These are phyloP conservation scores for Leptinotarsa juncta DNA, from an alignment of 2,888 invertebrate species.

Conservation along the genomic window DNA sequence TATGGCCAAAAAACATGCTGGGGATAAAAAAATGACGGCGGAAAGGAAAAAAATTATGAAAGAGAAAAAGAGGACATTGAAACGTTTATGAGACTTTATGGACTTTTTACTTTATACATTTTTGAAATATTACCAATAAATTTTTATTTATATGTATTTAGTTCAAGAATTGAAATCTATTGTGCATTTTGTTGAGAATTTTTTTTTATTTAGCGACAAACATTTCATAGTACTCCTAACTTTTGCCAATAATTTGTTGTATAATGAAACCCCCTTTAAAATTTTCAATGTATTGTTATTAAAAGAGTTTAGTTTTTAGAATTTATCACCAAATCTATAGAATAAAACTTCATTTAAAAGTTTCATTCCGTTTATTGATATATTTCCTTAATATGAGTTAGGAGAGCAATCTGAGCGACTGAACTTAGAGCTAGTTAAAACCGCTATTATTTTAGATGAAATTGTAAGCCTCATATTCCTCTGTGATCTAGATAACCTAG, in stretches of 20 bases:
- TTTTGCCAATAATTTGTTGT: not conserved
- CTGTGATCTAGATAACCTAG: too few relatives aligned
- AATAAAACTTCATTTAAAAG: too few relatives aligned
- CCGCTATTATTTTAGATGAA: too few relatives aligned
- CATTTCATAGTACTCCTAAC: not conserved
- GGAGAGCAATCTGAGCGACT: too few relatives aligned
- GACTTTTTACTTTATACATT: slow-evolving; percentile 35
- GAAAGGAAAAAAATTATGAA: slow-evolving; percentile 81
- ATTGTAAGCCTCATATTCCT: too few relatives aligned
- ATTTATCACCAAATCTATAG: too few relatives aligned
- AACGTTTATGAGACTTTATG: slow-evolving; percentile 78
- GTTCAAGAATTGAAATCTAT: slow-evolving; percentile 31
- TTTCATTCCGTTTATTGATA: too few relatives aligned
- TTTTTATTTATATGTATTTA: slow-evolving; percentile 40
- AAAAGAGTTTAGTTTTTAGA: too few relatives aligned
- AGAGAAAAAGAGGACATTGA: slow-evolving; percentile 87
- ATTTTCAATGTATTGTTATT: too few relatives aligned
- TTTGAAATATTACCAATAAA: slow-evolving; percentile 37
- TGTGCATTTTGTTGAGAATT: slow-evolving; percentile 31
- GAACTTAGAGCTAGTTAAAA: too few relatives aligned
- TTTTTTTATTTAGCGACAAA: slow-evolving; percentile 19
- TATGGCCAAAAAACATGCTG: slow-evolving; percentile 86
- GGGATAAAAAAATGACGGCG: slow-evolving; percentile 75
- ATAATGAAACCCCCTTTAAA: too few relatives aligned
- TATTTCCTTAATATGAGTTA: too few relatives aligned